Conservation (phyloP, 2,797 vertebrate genomes). For the Sebastes kiyomatsui region DNA sequence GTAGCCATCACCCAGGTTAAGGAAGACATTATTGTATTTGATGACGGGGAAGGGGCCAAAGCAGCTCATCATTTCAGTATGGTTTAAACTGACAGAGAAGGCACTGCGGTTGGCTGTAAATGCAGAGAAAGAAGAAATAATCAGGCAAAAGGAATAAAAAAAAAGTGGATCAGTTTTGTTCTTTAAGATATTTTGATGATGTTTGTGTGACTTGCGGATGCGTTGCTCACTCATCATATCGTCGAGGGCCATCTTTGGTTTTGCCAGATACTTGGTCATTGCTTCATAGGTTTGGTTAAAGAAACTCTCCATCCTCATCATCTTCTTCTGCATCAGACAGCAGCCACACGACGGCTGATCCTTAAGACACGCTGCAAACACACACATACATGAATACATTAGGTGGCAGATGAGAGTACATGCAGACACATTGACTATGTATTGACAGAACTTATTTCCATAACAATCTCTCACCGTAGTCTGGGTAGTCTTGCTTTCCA, state of each 20-base stretch:
- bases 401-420: neutral
- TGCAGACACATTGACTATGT: neutral
- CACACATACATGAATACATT: neutral
- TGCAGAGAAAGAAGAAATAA: neutral
- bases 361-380: constrained; percentile 61
- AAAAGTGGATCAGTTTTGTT: neutral
- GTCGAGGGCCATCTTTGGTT: constrained; percentile 43
- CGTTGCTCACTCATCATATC: constrained; percentile 66
- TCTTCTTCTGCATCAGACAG: constrained; percentile 77
- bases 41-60: constrained; percentile 45
- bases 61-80: neutral
- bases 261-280: constrained; percentile 41
- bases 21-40: constrained; percentile 60
- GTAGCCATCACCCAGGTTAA: constrained; percentile 75
- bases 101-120: constrained; percentile 74
- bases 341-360: constrained; percentile 75
- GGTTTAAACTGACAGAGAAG: constrained; percentile 78
- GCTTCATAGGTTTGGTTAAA: constrained; percentile 53
- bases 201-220: too few relatives aligned
- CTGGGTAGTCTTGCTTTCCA: neutral
- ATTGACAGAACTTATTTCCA: neutral
- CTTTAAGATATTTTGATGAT: neutral
- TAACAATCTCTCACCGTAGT: constrained; percentile 28
- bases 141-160: neutral
- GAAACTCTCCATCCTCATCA: constrained; percentile 55